Evolutionary conservation across 1,140 invertebrate species (phyloP).

Genomic region (Megalopta genalis): DNA sequence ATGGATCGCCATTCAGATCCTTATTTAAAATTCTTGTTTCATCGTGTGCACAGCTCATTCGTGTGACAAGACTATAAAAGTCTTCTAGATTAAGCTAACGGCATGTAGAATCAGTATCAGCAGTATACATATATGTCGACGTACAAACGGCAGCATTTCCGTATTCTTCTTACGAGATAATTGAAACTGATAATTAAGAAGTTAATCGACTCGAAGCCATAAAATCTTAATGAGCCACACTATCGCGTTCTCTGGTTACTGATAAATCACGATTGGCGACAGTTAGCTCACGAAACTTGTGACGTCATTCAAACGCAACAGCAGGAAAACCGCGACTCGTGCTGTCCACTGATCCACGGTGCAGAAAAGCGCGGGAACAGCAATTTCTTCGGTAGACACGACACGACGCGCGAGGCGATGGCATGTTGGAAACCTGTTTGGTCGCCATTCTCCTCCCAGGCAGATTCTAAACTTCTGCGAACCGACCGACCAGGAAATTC

Average conservation of each 20-base stretch:
- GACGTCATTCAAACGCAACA: background rate
- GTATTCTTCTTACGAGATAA: background rate
- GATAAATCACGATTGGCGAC: background rate
- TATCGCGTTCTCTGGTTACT: background rate
- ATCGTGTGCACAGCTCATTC: too few relatives aligned
- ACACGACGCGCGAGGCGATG: too few relatives aligned
- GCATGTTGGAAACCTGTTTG: constrained; percentile 47
- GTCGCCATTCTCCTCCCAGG: constrained; percentile 15
- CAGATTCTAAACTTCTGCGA: constrained; percentile 23
- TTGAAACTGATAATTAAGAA: background rate
- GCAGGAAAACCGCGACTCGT: background rate
- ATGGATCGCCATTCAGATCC: too few relatives aligned
- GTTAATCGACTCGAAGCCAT: background rate
- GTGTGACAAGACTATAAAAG: too few relatives aligned
- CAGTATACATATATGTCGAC: too few relatives aligned
- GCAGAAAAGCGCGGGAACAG: background rate
- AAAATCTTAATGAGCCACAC: background rate
- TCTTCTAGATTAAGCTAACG: too few relatives aligned
- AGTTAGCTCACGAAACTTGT: background rate
- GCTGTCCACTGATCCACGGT: constrained; percentile 24
- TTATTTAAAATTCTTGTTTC: too few relatives aligned
- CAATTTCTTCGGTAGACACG: background rate
- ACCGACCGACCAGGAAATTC: background rate
- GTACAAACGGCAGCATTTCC: too few relatives aligned
- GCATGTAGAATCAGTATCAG: too few relatives aligned